phyloP scores from a whole-genome alignment of 2,888 invertebrate species.

The Marasmarcha lunaedactyla region DNA sequence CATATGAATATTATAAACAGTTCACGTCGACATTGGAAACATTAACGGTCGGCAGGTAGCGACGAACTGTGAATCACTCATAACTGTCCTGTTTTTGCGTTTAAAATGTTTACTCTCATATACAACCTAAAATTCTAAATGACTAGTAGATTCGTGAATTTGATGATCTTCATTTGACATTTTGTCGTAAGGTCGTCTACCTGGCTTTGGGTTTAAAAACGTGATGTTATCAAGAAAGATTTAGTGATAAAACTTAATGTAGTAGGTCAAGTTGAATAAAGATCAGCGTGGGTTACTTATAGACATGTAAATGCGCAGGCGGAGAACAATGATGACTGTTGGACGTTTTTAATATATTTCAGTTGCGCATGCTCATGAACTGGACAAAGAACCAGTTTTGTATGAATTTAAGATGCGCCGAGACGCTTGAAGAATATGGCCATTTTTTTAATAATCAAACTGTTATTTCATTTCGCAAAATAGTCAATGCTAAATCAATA shows the following conservation, averaged over 20 bases:
- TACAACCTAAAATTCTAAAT: conserved; percentile 34
- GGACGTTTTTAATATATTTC: not conserved
- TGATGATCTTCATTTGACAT: conserved; percentile 14
- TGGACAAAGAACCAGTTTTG: not conserved
- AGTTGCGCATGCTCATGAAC: not conserved
- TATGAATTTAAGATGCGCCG: too few species aligned
- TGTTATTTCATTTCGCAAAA: too few species aligned
- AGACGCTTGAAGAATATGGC: too few species aligned
- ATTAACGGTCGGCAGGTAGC: conserved; percentile 52
- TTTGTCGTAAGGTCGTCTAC: conserved; percentile 3
- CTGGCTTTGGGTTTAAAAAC: too few species aligned
- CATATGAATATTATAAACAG: not conserved
- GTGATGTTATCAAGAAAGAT: conserved; percentile 7
- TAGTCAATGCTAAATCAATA: too few species aligned
- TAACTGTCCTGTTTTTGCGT: conserved; percentile 57
- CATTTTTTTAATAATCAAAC: too few species aligned
- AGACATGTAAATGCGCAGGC: not conserved
- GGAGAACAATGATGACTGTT: not conserved
- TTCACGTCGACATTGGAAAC: not conserved
- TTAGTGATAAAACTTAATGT: conserved; percentile 7
- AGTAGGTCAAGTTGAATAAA: conserved; percentile 9
- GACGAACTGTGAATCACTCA: conserved; percentile 50
- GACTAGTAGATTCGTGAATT: not conserved
- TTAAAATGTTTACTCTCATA: conserved; percentile 48
- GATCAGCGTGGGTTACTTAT: not conserved